Base-by-base conservation (phyloP, 1,140 invertebrate genomes). In the Oncopodura yosiiana region DNA sequence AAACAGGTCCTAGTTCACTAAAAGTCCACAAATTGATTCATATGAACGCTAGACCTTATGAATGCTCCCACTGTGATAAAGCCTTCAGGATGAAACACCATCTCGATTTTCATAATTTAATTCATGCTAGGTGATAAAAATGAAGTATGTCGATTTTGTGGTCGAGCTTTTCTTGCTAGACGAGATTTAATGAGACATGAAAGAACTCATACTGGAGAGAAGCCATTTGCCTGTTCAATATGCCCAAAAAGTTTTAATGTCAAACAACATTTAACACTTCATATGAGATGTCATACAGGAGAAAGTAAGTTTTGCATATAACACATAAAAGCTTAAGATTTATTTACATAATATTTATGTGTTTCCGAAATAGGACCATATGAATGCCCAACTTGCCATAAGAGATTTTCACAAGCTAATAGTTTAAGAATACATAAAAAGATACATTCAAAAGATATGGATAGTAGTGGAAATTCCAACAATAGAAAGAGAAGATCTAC, bases 41-140 rank as follows among this genome's bases (percentile, higher is more conserved):
- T 48, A 48, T 48, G 32, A 23, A 30, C n/a, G 27, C 48, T 38
- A 32, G 43, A 12, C 44, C 36, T 5, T 27, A 44, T 16, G 42
- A 45, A 16, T 46, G 45, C 18, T 26, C 30, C 9, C 34, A 32
- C 18, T 32, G 26, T 18, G 45, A 34, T 19, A 23, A 29, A 32
- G 53, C 42, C 12, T 56, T 45, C 26, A 29, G 53, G 2, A 46
- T 36, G 37, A 56, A 56, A 30, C 45, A 46, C 23, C 45, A 56
- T 23, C 49, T 56, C 19, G 53, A 45, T 12, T 38, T 48, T 21
- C 82, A 86, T 64, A 81, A 83, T 72, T 86, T 86, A 66, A 75
- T 84, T 29, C 78, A 86, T 63, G 77, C n/a, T 82, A 2, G 84
- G 83, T 49, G 84, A 87, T 67, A 87, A 86, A 66, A 84, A 84